These are phyloP conservation scores for Cryptocephalus primarius DNA, from an alignment of 2,888 invertebrate genomes.

Conservation along the genomic window DNA sequence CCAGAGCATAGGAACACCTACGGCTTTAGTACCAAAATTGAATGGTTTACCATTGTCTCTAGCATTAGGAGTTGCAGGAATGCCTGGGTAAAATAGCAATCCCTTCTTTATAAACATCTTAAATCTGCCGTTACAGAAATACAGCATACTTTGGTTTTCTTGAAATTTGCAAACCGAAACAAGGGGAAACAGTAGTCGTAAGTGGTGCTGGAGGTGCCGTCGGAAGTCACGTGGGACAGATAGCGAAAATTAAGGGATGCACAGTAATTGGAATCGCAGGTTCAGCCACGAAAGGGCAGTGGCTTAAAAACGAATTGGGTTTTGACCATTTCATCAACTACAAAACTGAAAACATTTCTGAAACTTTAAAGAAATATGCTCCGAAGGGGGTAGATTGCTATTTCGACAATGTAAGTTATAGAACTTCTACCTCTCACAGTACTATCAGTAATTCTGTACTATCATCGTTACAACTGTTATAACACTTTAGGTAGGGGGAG, in stretches of 20 bases:
- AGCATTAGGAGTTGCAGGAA: conserved; percentile 55
- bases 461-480: conserved; percentile 1
- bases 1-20: neutral
- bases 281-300: conserved; percentile 56
- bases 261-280: conserved; percentile 65
- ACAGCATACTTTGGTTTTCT: conserved; percentile 66
- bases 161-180: conserved; percentile 58
- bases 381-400: conserved; percentile 63
- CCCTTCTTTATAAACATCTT: conserved; percentile 3
- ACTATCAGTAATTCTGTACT: neutral
- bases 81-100: conserved; percentile 51
- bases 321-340: conserved; percentile 64
- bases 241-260: conserved; percentile 61
- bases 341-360: conserved; percentile 46
- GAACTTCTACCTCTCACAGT: too few relatives aligned
- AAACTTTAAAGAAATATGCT: conserved; percentile 46
- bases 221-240: conserved; percentile 67
- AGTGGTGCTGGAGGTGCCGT: conserved; percentile 70
- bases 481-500: conserved; percentile 50
- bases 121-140: conserved; percentile 37
- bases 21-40: conserved; percentile 42
- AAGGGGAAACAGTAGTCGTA: conserved; percentile 63
- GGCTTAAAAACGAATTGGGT: conserved; percentile 51
- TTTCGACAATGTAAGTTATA: conserved; percentile 58
- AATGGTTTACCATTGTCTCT: conserved; percentile 49